Evolutionary conservation across 1,140 invertebrate species (phyloP).

Genomic region (Mylabris phalerata): DNA sequence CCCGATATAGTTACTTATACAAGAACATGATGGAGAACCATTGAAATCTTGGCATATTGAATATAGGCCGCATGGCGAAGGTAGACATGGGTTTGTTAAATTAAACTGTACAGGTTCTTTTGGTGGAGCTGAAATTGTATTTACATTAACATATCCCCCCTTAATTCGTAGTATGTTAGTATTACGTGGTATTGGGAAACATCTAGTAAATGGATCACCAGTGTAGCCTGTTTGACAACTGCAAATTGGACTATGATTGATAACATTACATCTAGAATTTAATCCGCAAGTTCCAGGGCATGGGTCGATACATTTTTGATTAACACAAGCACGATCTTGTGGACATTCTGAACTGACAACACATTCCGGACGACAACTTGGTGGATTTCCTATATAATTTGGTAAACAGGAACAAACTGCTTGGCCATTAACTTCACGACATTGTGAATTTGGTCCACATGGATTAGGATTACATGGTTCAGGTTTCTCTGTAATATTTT

Average conservation of each 20-base stretch:
- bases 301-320: constrained; percentile 56
- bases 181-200: constrained; percentile 35
- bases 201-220: constrained; percentile 51
- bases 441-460: constrained; percentile 57
- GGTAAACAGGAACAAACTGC: constrained; percentile 55
- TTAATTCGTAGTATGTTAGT: background rate
- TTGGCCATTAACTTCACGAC: constrained; percentile 44
- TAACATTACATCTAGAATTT: constrained; percentile 50
- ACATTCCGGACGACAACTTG: constrained; percentile 55
- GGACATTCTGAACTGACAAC: constrained; percentile 58
- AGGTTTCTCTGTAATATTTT: constrained; percentile 13
- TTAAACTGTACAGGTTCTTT: constrained; percentile 36
- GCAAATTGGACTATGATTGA: constrained; percentile 60
- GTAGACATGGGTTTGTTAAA: constrained; percentile 59
- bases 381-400: constrained; percentile 51
- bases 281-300: constrained; percentile 53
- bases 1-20: constrained; percentile 57
- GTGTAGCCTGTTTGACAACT: constrained; percentile 51
- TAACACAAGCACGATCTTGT: constrained; percentile 53
- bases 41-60: constrained; percentile 58
- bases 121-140: constrained; percentile 23
- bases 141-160: background rate
- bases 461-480: constrained; percentile 67
- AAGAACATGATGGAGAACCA: constrained; percentile 59
- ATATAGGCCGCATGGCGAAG: constrained; percentile 66